These are phyloP conservation scores for Andricus quercusramuli DNA, from an alignment of 2,888 invertebrate genomes.

Conservation along the genomic window DNA sequence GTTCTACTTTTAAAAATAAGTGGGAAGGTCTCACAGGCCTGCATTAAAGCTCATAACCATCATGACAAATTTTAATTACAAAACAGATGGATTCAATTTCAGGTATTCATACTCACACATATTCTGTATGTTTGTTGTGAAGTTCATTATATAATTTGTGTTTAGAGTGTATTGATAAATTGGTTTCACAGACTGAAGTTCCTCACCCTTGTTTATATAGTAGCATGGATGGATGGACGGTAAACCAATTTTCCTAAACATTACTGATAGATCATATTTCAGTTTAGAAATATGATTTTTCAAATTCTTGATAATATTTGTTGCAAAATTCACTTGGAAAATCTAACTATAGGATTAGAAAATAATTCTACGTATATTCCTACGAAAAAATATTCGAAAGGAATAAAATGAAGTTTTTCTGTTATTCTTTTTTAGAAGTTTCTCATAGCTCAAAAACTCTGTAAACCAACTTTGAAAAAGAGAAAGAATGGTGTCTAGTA, in stretches of 20 bases:
- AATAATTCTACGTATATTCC: neutral
- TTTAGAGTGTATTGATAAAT: neutral
- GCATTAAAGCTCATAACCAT: too few species aligned
- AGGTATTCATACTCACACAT: neutral
- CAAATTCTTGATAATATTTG: too few species aligned
- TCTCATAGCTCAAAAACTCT: neutral
- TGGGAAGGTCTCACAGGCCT: too few species aligned
- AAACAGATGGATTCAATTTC: neutral
- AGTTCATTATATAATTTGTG: neutral
- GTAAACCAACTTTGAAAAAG: neutral
- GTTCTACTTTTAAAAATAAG: too few species aligned
- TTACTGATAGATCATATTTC: too few species aligned
- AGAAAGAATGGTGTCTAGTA: neutral
- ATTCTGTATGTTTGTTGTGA: neutral
- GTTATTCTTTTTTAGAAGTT: neutral
- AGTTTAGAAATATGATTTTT: too few species aligned
- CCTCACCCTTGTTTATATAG: too few species aligned
- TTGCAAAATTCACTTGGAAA: too few species aligned
- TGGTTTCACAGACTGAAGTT: too few species aligned
- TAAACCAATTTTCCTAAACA: too few species aligned
- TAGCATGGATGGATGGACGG: too few species aligned
- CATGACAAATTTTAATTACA: neutral
- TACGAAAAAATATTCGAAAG: neutral
- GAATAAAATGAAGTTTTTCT: neutral
- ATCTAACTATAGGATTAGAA: too few species aligned